Conservation (phyloP, 2,113 vertebrate species). For the Lophura nycthemera region DNA sequence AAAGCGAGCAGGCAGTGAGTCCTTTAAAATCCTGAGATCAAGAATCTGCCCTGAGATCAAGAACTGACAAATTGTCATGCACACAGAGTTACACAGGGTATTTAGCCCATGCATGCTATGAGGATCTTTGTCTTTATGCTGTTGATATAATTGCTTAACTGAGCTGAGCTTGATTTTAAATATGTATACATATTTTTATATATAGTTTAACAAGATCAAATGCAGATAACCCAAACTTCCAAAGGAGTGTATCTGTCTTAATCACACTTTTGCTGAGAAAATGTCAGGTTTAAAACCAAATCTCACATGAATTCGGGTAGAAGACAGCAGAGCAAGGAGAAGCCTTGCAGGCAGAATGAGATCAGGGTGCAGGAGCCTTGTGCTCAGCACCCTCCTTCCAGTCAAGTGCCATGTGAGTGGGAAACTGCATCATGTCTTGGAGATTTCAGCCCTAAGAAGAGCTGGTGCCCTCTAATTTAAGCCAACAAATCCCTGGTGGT, state of each 20-base stretch:
- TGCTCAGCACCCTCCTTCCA: not conserved
- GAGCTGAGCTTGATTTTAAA: not conserved
- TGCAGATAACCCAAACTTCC: accelerated
- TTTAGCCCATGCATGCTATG: not conserved
- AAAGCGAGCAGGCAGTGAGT: not conserved
- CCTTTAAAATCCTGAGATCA: not conserved
- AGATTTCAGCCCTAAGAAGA: not conserved
- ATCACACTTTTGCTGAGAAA: accelerated
- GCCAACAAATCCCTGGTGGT: not conserved
- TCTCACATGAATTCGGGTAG: too few species aligned
- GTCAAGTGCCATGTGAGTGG: not conserved
- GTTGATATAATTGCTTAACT: not conserved
- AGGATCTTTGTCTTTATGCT: not conserved
- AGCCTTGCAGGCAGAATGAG: accelerated
- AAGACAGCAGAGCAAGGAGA: not conserved
- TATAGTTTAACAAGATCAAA: not conserved
- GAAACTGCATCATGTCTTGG: accelerated
- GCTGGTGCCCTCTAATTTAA: accelerated
- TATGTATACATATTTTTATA: not conserved
- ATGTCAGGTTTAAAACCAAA: not conserved
- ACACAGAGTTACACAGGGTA: accelerated
- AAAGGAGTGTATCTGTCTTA: accelerated
- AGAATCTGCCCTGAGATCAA: not conserved
- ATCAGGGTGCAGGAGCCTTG: accelerated
- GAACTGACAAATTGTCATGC: accelerated